Evolutionary conservation across 2,888 invertebrate genomes (phyloP).

Genomic region (Epiblema foenella): DNA sequence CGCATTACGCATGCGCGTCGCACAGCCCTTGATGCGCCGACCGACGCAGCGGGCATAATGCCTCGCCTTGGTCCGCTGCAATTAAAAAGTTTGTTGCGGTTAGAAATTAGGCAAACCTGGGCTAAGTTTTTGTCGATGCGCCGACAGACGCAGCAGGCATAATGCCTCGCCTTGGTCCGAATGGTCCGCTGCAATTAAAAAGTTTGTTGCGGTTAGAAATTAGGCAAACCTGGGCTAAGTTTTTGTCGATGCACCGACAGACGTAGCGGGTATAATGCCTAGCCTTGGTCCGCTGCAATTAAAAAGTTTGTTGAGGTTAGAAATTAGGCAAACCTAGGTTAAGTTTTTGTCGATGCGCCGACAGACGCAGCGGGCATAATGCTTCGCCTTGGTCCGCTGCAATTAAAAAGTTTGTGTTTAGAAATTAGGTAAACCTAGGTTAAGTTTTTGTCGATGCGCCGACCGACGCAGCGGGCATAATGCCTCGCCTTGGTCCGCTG

Average conservation of each 20-base stretch:
- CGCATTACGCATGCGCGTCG: slow-evolving; percentile 37
- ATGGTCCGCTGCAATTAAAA: slow-evolving; percentile 21
- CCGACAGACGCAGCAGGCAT: slow-evolving; percentile 37
- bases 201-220: too few relatives aligned
- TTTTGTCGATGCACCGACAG: slow-evolving; percentile 39
- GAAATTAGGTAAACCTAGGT: neutral
- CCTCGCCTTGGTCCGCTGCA: slow-evolving; percentile 9
- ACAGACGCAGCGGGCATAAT: slow-evolving; percentile 35
- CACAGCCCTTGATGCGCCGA: slow-evolving; percentile 32
- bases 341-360: slow-evolving; percentile 20
- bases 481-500: neutral
- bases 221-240: too few relatives aligned
- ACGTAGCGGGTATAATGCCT: slow-evolving; percentile 34
- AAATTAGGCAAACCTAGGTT: neutral
- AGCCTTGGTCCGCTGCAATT: slow-evolving; percentile 20
- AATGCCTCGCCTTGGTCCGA: neutral
- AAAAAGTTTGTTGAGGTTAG: slow-evolving; percentile 32
- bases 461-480: slow-evolving; percentile 36
- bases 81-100: slow-evolving; percentile 36
- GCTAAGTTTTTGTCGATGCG: slow-evolving; percentile 2
- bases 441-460: slow-evolving; percentile 16
- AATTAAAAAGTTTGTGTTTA: slow-evolving; percentile 36
- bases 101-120: neutral
- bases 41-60: slow-evolving; percentile 37
- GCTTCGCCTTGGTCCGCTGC: neutral